Evolutionary conservation across 37 sponge, comb jelly and placozoan genomes (phyloP).

Genomic region (Chondrilla cf. caribensis): DNA sequence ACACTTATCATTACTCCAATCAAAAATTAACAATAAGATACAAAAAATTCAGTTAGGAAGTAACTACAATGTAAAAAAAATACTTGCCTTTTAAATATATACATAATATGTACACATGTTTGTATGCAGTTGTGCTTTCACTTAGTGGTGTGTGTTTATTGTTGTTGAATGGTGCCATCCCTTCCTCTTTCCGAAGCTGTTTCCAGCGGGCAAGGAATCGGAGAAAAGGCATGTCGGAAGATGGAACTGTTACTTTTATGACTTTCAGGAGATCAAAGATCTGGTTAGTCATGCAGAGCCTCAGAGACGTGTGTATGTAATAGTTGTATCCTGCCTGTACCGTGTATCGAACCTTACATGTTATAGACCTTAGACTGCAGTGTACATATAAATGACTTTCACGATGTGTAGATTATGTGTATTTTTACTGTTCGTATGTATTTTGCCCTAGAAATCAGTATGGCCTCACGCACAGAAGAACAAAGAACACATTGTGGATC

Average conservation of each 20-base stretch:
- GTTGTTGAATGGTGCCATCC: neutral
- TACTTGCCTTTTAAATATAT: too few relatives aligned
- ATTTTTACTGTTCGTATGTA: neutral
- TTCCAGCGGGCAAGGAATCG: too few relatives aligned
- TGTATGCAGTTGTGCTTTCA: too few relatives aligned
- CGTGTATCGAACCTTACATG: too few relatives aligned
- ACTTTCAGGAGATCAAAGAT: neutral
- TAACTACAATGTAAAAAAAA: too few relatives aligned
- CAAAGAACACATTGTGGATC: conserved; percentile 32
- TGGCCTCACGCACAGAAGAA: conserved; percentile 42
- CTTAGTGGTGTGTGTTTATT: neutral
- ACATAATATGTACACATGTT: too few relatives aligned
- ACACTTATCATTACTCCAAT: too few relatives aligned
- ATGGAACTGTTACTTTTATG: conserved; percentile 62
- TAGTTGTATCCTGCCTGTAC: neutral
- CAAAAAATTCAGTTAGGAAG: too few relatives aligned
- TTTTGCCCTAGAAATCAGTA: conserved; percentile 10
- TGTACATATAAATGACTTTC: too few relatives aligned
- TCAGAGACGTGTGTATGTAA: too few relatives aligned
- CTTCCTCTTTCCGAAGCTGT: neutral
- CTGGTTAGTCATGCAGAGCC: conserved; percentile 31
- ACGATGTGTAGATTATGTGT: neutral
- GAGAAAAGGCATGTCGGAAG: conserved; percentile 17
- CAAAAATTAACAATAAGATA: too few relatives aligned
- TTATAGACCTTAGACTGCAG: too few relatives aligned